These are phyloP conservation scores for Lasioglossum villosulum DNA, from an alignment of 2,888 invertebrate genomes.

Conservation along the genomic window DNA sequence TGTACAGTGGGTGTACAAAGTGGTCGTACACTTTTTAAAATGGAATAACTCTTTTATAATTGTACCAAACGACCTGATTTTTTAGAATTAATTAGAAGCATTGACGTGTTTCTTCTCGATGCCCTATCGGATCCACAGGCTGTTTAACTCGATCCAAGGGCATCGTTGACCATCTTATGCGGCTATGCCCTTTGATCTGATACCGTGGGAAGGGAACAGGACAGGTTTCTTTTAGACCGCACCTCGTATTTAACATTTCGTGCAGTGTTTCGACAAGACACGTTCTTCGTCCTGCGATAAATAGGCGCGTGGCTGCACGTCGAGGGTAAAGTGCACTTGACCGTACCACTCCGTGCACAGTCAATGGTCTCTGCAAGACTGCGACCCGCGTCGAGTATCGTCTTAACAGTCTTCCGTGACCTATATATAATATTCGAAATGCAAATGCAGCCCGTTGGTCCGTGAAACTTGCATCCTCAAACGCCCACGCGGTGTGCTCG, in stretches of 20 bases:
- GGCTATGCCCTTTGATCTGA: no score
- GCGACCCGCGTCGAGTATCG: slow-evolving; percentile 18
- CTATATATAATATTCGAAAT: background rate
- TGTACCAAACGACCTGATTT: no score
- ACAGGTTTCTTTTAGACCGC: background rate
- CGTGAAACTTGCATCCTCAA: background rate
- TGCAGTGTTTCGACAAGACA: background rate
- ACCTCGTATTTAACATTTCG: background rate
- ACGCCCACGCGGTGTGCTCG: no score
- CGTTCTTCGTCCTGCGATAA: slow-evolving; percentile 7
- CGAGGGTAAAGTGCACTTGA: slow-evolving; percentile 59
- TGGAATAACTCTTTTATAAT: no score
- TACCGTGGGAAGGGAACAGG: background rate
- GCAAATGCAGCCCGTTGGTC: background rate
- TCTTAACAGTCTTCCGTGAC: slow-evolving; percentile 12
- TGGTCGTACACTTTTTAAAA: no score
- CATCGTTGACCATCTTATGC: no score
- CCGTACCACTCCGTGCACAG: slow-evolving; percentile 35
- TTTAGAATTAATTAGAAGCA: no score
- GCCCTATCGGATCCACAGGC: no score
- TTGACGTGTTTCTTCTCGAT: no score
- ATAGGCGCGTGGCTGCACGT: slow-evolving; percentile 28
- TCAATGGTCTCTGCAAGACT: slow-evolving; percentile 34
- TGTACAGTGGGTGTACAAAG: no score
- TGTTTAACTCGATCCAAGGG: no score